Evolutionary conservation across 2,113 vertebrate genomes (phyloP).

Genomic region (Heterotis niloticus): DNA sequence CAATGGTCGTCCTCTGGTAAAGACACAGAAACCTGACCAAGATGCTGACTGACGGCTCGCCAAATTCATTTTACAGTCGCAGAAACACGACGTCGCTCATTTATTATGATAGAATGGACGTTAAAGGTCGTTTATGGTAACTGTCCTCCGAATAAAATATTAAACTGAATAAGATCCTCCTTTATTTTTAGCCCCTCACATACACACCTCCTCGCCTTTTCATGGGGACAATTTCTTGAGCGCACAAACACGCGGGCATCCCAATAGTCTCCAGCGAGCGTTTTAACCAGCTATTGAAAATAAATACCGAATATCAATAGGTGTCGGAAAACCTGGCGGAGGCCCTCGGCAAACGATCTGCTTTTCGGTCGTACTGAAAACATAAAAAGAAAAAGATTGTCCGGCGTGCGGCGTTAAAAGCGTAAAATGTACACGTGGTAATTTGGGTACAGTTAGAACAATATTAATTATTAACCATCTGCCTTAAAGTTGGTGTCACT

Average conservation of each 20-base stretch:
- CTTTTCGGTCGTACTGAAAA: conserved; percentile 27
- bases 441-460: not conserved
- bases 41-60: too few relatives aligned
- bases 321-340: conserved; percentile 49
- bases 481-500: too few relatives aligned
- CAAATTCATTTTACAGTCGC: too few relatives aligned
- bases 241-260: conserved; percentile 37
- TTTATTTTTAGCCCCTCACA: not conserved
- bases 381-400: conserved; percentile 14
- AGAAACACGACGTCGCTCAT: too few relatives aligned
- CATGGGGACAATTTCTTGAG: conserved; percentile 42
- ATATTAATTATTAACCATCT: too few relatives aligned
- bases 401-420: not conserved
- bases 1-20: conserved; percentile 44
- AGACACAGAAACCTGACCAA: conserved; percentile 25
- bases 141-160: conserved; percentile 23
- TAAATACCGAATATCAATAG: conserved; percentile 49
- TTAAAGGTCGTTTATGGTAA: not conserved
- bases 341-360: conserved; percentile 37
- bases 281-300: conserved; percentile 48
- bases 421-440: not conserved
- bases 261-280: conserved; percentile 43
- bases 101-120: conserved; percentile 23
- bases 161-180: not conserved
- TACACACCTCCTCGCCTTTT: conserved; percentile 23